Conservation (phyloP, 2,797 vertebrate genomes). For the Ataeniobius toweri region DNA sequence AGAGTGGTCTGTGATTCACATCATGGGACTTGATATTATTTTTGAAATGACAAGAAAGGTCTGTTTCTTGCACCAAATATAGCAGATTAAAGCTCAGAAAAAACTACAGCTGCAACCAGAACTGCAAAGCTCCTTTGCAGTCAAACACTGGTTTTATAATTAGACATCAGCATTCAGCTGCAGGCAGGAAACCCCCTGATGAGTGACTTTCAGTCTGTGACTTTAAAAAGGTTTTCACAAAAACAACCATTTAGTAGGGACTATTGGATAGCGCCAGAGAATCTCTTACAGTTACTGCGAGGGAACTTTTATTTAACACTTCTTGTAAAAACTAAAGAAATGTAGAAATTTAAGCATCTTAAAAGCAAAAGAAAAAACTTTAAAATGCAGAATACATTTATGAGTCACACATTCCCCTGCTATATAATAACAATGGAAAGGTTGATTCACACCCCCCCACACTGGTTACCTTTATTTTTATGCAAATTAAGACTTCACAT, state of each 20-base stretch:
- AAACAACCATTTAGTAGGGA: not conserved
- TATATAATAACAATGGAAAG: not conserved
- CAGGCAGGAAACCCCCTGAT: constrained; percentile 35
- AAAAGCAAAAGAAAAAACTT: not conserved
- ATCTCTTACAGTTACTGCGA: not conserved
- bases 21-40: not conserved
- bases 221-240: constrained; percentile 25
- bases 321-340: not conserved
- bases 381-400: too few species aligned
- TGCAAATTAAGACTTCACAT: not conserved
- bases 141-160: constrained; percentile 35
- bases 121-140: constrained; percentile 26
- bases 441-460: not conserved
- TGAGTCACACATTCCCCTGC: not conserved
- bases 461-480: not conserved
- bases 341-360: not conserved
- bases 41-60: not conserved
- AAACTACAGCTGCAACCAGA: not conserved
- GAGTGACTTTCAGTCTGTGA: constrained; percentile 29
- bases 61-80: not conserved
- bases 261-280: constrained; percentile 1
- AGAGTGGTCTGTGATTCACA: not conserved
- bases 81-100: not conserved
- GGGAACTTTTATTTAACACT: not conserved
- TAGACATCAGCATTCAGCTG: constrained; percentile 33